Conservation (phyloP, 1,140 invertebrate genomes). For the Listronotus oregonensis region DNA sequence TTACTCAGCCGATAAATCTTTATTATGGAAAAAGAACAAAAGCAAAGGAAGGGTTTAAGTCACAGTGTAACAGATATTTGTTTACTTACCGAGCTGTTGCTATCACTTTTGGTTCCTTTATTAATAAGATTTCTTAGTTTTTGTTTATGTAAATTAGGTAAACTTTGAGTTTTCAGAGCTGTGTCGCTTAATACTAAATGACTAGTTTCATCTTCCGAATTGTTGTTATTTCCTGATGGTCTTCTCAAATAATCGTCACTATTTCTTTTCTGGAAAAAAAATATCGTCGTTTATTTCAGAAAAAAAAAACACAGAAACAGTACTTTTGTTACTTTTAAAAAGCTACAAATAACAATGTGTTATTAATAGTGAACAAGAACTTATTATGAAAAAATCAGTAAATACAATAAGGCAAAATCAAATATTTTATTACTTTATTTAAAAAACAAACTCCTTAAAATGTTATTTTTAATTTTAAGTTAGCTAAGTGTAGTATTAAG, state of each 20-base stretch:
- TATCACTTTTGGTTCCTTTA: constrained; percentile 44
- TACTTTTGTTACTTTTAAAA: too few species aligned
- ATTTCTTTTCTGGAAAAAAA: constrained; percentile 55
- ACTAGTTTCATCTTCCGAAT: constrained; percentile 55
- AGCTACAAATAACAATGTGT: too few species aligned
- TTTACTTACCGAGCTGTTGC: constrained; percentile 63
- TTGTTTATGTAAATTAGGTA: constrained; percentile 68
- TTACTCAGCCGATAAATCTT: too few species aligned
- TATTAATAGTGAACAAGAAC: too few species aligned
- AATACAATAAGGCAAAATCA: too few species aligned
- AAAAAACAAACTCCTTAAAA: too few species aligned
- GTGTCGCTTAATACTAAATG: constrained; percentile 57
- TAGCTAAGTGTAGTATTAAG: not conserved
- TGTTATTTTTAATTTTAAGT: not conserved
- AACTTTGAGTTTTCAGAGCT: constrained; percentile 71
- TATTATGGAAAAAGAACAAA: too few species aligned
- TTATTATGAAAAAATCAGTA: too few species aligned
- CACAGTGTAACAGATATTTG: not conserved
- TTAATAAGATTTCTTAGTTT: constrained; percentile 44
- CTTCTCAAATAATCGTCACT: constrained; percentile 59
- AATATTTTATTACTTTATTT: too few species aligned
- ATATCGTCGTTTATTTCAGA: too few species aligned
- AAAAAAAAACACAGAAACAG: too few species aligned
- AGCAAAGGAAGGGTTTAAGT: too few species aligned
- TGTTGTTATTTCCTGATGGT: constrained; percentile 80